phyloP scores from a whole-genome alignment of 2,888 invertebrate genomes.

The Cloeon dipterum region DNA sequence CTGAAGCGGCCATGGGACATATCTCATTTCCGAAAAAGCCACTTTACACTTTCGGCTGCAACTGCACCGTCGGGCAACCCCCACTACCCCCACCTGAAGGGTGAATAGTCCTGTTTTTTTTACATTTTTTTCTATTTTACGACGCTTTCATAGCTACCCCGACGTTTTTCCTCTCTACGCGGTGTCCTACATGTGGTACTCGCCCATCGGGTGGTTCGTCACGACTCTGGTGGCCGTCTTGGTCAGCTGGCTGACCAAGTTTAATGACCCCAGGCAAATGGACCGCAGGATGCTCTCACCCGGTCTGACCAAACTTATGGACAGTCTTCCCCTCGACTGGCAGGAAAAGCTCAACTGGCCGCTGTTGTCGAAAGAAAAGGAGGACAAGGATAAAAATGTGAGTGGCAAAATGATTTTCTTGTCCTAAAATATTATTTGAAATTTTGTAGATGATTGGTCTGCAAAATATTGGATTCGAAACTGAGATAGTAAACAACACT shows the following conservation, averaged over 20 bases:
- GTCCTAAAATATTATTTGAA: too few species aligned
- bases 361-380: too few species aligned
- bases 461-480: too few species aligned
- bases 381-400: too few species aligned
- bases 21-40: slow-evolving; percentile 20
- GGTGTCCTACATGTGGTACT: background rate
- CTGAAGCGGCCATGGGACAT: slow-evolving; percentile 24
- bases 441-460: too few species aligned
- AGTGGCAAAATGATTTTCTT: too few species aligned
- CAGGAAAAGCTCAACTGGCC: background rate
- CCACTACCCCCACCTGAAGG: too few species aligned
- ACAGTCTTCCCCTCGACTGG: background rate
- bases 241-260: background rate
- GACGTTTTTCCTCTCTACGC: slow-evolving; percentile 1
- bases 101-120: too few species aligned
- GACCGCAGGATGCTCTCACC: background rate
- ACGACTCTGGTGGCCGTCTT: background rate
- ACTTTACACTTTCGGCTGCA: slow-evolving; percentile 28
- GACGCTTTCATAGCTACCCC: too few species aligned
- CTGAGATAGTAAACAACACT: too few species aligned
- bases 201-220: background rate
- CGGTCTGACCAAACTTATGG: background rate
- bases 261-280: background rate
- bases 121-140: too few species aligned
- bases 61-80: slow-evolving; percentile 13